These are phyloP conservation scores for Hipposideros larvatus DNA, from an alignment of 2,797 vertebrate species.

Conservation along the genomic window DNA sequence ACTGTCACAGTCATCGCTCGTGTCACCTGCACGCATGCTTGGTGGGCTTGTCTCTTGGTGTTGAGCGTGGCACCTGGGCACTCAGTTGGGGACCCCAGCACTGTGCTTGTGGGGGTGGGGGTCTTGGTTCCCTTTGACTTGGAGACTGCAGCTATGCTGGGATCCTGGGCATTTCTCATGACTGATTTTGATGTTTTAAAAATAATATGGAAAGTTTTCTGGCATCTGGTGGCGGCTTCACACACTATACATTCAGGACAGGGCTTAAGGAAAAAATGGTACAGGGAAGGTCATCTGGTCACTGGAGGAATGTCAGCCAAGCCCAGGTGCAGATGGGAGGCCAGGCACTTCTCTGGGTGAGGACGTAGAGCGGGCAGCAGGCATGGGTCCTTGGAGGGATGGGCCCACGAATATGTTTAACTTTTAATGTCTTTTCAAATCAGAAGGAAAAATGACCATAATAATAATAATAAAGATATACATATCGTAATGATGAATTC, in stretches of 20 bases:
- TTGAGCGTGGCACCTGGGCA: too few relatives aligned
- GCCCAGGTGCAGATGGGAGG: fast-evolving
- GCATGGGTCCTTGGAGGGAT: fast-evolving
- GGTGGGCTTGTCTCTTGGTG: neutral
- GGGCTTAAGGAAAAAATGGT: neutral
- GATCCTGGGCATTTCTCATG: neutral
- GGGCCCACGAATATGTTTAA: neutral
- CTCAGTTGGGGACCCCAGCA: fast-evolving
- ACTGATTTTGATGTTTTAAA: neutral
- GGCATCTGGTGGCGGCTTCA: neutral
- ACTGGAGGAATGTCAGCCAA: fast-evolving
- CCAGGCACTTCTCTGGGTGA: fast-evolving
- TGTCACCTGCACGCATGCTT: neutral
- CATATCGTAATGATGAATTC: neutral
- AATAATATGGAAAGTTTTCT: neutral
- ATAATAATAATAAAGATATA: neutral
- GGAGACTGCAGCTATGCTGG: neutral
- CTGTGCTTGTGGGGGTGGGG: neutral
- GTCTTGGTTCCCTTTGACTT: neutral
- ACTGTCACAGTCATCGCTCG: fast-evolving
- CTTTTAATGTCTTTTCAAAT: slow-evolving; percentile 41
- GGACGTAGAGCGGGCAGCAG: fast-evolving
- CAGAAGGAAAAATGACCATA: neutral
- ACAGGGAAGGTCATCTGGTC: neutral
- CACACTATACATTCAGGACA: neutral